Percentiles rank a stretch among this genome's conserved stretches.
Conservation (phyloP, 2,797 vertebrate species). For the Betta splendens region DNA sequence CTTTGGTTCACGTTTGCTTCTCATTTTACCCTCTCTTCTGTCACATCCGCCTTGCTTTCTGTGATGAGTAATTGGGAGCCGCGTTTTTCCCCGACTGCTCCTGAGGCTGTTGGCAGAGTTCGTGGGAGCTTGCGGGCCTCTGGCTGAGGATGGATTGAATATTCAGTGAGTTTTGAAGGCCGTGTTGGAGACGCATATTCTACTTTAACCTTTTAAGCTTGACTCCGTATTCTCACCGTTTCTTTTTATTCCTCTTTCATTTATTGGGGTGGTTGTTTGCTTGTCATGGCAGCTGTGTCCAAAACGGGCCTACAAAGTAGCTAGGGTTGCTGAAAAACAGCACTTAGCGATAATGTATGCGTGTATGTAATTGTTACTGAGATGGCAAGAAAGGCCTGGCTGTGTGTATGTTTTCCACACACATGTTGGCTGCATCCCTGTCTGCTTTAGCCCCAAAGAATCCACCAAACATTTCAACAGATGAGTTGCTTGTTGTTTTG, state of each 20-base stretch:
- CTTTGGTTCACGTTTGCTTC: slow-evolving; percentile 39
- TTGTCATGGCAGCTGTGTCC: slow-evolving; percentile 58
- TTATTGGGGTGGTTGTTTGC: slow-evolving; percentile 46
- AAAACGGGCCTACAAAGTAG: slow-evolving; percentile 55
- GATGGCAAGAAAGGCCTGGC: no score
- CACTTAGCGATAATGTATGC: slow-evolving; percentile 50
- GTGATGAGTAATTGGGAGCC: slow-evolving; percentile 48
- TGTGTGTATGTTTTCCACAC: no score
- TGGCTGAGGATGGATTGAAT: slow-evolving; percentile 56
- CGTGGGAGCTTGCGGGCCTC: slow-evolving; percentile 37
- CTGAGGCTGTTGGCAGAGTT: slow-evolving; percentile 57
- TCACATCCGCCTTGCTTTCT: slow-evolving; percentile 56
- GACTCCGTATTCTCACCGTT: neutral
- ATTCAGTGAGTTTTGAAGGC: slow-evolving; percentile 63
- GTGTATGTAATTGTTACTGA: slow-evolving; percentile 24
- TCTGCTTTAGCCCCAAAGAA: slow-evolving; percentile 45
- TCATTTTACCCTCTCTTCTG: slow-evolving; percentile 20
- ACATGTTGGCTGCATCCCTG: slow-evolving; percentile 33
- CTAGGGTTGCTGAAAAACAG: slow-evolving; percentile 58
- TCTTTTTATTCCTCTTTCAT: slow-evolving; percentile 4
- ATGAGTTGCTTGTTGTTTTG: neutral
- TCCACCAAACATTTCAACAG: slow-evolving; percentile 26
- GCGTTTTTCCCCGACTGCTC: slow-evolving; percentile 38
- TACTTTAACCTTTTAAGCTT: slow-evolving; percentile 39
- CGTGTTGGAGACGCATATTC: slow-evolving; percentile 62